These are phyloP conservation scores for Eretmocerus hayati DNA, from an alignment of 2,888 invertebrate genomes.

Conservation along the genomic window DNA sequence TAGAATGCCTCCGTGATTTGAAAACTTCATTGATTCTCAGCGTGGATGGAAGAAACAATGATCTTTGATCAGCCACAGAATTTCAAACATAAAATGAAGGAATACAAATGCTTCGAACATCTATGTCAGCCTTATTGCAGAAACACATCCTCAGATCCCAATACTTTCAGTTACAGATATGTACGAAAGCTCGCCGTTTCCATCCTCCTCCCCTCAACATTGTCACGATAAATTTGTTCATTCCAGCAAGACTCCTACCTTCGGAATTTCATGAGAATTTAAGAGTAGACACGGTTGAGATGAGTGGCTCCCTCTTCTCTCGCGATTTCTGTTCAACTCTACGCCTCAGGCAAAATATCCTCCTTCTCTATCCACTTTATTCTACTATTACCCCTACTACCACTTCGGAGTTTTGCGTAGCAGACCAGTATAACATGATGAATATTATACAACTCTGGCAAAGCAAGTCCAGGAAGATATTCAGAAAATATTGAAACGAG, in stretches of 20 bases:
- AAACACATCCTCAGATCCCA: neutral
- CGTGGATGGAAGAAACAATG: no score
- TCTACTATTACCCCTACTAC: neutral
- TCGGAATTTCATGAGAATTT: no score
- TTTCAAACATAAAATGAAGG: no score
- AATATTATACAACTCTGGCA: neutral
- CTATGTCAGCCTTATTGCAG: no score
- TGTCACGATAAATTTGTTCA: slow-evolving; percentile 14
- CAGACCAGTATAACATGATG: no score
- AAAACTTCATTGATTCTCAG: no score
- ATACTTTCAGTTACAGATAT: neutral
- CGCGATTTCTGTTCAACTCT: neutral
- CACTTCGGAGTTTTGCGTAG: neutral
- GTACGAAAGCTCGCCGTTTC: neutral
- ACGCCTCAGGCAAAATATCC: neutral
- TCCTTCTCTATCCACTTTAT: neutral
- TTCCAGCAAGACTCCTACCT: no score
- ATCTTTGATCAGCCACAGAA: no score
- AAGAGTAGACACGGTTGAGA: neutral
- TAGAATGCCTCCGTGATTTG: no score
- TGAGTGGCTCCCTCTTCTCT: slow-evolving; percentile 5
- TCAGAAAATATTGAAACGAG: neutral
- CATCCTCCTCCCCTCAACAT: neutral
- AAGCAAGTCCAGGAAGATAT: neutral
- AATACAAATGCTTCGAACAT: no score